phyloP scores from a whole-genome alignment of 2,113 vertebrate genomes.

The Nestor notabilis region DNA sequence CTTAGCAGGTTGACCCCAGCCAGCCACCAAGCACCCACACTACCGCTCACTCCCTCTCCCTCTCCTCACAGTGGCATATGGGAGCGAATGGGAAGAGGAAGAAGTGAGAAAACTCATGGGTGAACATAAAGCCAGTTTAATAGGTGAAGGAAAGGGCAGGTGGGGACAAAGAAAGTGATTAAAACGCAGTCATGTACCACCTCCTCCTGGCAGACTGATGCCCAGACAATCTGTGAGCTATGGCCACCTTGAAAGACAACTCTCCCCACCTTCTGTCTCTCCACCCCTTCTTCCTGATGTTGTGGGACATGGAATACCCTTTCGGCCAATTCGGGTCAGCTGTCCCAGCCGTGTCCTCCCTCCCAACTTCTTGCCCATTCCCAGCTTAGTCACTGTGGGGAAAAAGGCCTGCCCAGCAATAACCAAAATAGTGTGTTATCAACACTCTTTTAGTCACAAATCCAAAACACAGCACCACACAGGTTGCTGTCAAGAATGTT shows the following conservation, averaged over 20 bases:
- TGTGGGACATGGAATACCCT: not conserved
- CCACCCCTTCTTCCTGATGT: not conserved
- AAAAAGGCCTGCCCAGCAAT: not conserved
- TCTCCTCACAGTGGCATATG: not conserved
- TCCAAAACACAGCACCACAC: not conserved
- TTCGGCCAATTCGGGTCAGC: not conserved
- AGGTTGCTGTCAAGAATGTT: not conserved
- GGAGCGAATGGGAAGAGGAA: not conserved
- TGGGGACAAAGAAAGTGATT: not conserved
- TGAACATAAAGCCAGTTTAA: not conserved
- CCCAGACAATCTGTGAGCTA: not conserved
- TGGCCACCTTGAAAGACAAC: not conserved
- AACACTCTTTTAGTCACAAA: not conserved
- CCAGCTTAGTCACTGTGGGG: not conserved
- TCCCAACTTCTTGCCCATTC: not conserved
- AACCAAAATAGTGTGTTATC: not conserved
- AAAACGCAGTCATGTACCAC: not conserved
- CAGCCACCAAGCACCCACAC: not conserved
- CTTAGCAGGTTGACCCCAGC: not conserved
- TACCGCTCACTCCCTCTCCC: not conserved
- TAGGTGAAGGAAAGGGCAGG: not conserved
- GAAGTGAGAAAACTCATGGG: not conserved
- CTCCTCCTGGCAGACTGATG: not conserved
- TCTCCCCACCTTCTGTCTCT: not conserved
- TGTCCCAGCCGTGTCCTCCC: not conserved